Percentiles rank a stretch among this genome's conserved stretches.
Evolutionary conservation across 2,113 vertebrate genomes (phyloP).

Genomic region (Seriola aureovittata): DNA sequence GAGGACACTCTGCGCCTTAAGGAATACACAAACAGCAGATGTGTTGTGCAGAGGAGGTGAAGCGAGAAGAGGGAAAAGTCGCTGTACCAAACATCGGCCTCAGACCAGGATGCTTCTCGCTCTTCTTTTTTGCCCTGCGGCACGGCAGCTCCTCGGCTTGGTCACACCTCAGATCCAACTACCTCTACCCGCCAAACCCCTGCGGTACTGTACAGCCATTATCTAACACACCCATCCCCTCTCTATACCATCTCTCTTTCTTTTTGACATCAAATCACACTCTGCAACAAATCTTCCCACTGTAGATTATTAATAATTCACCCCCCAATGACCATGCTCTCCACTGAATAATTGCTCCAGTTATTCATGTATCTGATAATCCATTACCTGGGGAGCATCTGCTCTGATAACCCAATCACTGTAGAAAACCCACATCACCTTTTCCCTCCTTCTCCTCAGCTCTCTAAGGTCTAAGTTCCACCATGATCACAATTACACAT

Average conservation of each 20-base stretch:
- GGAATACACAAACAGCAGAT: constrained; percentile 53
- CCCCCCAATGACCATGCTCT: neutral
- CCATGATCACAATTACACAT: neutral
- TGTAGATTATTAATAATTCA: constrained; percentile 65
- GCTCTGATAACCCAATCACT: constrained; percentile 50
- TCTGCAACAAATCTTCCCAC: constrained; percentile 50
- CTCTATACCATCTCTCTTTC: constrained; percentile 12
- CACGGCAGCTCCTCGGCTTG: constrained; percentile 38
- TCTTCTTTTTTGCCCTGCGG: constrained; percentile 30
- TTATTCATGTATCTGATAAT: constrained; percentile 64
- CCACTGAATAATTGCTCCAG: constrained; percentile 65
- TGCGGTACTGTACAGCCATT: constrained; percentile 21
- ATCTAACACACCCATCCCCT: constrained; percentile 14
- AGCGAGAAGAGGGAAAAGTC: constrained; percentile 54
- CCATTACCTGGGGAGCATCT: constrained; percentile 62
- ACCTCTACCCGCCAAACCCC: constrained; percentile 8
- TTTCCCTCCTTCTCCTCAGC: neutral
- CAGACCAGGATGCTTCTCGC: constrained; percentile 32
- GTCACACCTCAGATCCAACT: constrained; percentile 47
- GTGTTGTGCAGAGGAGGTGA: constrained; percentile 53
- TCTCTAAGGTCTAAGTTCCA: constrained; percentile 5
- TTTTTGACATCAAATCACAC: constrained; percentile 59
- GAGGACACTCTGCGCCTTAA: constrained; percentile 50
- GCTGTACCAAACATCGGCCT: constrained; percentile 41
- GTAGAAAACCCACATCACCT: constrained; percentile 8